A percentile compares a stretch with the other conserved stretches of the same genome.
Evolutionary conservation across 2,113 vertebrate genomes (phyloP).

Genomic region (Callospermophilus lateralis): DNA sequence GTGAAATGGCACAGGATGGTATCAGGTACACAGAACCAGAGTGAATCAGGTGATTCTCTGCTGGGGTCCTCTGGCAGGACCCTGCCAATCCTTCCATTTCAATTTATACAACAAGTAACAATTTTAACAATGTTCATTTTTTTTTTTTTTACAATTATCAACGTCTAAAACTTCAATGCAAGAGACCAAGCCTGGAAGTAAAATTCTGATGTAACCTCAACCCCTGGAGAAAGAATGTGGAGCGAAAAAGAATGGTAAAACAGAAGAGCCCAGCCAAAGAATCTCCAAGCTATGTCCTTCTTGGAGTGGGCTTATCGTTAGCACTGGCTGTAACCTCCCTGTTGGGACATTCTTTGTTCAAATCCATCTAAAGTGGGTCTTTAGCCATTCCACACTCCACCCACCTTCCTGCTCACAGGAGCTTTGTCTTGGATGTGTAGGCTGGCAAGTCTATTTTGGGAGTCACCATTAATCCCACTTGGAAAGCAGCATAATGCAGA

Average conservation of each 20-base stretch:
- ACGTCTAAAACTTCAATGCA: background rate
- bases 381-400: conserved; percentile 54
- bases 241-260: background rate
- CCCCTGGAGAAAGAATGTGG: background rate
- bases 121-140: background rate
- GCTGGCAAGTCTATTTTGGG: conserved; percentile 68
- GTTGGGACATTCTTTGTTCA: background rate
- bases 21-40: background rate
- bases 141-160: background rate
- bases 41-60: background rate
- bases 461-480: conserved; percentile 27
- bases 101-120: background rate
- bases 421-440: conserved; percentile 18
- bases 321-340: background rate
- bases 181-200: background rate
- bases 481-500: background rate
- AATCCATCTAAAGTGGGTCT: background rate
- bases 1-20: rapidly evolving
- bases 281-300: background rate
- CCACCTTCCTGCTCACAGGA: conserved; percentile 77
- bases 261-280: background rate
- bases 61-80: too few species aligned
- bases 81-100: background rate
- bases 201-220: background rate
- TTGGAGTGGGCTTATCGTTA: background rate